These are phyloP conservation scores for Perizoma flavofasciatum DNA, from an alignment of 2,888 invertebrate genomes.

Conservation along the genomic window DNA sequence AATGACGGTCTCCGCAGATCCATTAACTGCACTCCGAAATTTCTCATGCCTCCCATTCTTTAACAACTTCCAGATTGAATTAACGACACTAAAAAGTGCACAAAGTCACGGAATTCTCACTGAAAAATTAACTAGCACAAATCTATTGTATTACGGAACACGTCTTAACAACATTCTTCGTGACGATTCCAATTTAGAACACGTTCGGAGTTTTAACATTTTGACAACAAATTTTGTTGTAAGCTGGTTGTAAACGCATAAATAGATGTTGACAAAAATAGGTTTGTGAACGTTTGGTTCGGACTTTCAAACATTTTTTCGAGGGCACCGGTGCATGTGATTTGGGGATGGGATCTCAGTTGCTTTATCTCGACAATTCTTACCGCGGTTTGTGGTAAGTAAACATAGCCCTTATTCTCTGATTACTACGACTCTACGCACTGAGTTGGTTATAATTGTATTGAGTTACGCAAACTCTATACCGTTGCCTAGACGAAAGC, in stretches of 20 bases:
- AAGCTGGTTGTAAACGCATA: constrained; percentile 64
- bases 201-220: constrained; percentile 62
- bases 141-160: constrained; percentile 61
- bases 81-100: constrained; percentile 71
- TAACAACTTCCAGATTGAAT: constrained; percentile 63
- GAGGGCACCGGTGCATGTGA: constrained; percentile 81
- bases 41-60: constrained; percentile 69
- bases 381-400: constrained; percentile 77
- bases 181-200: constrained; percentile 69
- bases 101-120: constrained; percentile 59
- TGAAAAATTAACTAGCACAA: constrained; percentile 64
- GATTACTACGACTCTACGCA: constrained; percentile 43
- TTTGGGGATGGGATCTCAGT: constrained; percentile 80
- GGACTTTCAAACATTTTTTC: constrained; percentile 76
- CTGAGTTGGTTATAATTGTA: constrained; percentile 59
- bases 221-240: constrained; percentile 68
- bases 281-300: constrained; percentile 67
- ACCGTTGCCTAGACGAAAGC: constrained; percentile 79
- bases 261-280: constrained; percentile 68
- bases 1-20: constrained; percentile 67
- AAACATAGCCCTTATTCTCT: constrained; percentile 55
- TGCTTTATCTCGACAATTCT: constrained; percentile 71
- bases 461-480: constrained; percentile 82
- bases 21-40: constrained; percentile 68
- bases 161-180: constrained; percentile 63